phyloP scores from a whole-genome alignment of 1,140 invertebrate genomes.

The Medauroidea extradentata region DNA sequence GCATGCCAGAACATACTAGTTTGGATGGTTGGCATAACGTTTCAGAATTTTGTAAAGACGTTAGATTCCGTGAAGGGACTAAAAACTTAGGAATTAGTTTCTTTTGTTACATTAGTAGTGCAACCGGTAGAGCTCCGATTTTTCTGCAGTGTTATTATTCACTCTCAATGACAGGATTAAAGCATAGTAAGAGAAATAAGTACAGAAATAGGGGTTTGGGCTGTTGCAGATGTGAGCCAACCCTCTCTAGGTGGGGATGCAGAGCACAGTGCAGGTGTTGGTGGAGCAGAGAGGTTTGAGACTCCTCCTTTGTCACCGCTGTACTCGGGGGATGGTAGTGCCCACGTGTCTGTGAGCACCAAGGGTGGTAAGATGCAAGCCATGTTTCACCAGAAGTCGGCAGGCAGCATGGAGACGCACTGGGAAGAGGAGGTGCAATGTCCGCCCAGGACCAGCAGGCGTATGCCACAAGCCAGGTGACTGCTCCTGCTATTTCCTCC shows the following conservation, averaged over 20 bases:
- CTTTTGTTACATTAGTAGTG: no score
- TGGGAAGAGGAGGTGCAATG: constrained; percentile 53
- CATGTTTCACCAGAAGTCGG: constrained; percentile 37
- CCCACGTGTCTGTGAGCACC: constrained; percentile 1
- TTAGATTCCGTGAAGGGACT: no score
- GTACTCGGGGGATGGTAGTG: constrained; percentile 26
- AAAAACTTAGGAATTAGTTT: no score
- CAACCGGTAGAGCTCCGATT: no score
- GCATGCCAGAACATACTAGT: no score
- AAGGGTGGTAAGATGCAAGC: constrained; percentile 29
- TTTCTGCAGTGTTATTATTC: no score
- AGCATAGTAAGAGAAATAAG: no score
- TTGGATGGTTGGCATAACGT: no score
- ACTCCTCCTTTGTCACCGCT: constrained; percentile 50
- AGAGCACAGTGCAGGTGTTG: constrained; percentile 37
- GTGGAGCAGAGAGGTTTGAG: constrained; percentile 36
- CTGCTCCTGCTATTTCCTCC: background rate
- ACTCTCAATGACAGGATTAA: no score
- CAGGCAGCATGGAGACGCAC: constrained; percentile 60
- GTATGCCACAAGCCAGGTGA: background rate
- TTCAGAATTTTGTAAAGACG: no score
- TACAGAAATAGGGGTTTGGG: no score
- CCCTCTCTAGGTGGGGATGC: constrained; percentile 64
- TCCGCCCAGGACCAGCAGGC: background rate
- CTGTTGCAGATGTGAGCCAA: constrained; percentile 64